These are phyloP conservation scores for Goniozus legneri DNA, from an alignment of 1,140 invertebrate genomes.

Conservation along the genomic window DNA sequence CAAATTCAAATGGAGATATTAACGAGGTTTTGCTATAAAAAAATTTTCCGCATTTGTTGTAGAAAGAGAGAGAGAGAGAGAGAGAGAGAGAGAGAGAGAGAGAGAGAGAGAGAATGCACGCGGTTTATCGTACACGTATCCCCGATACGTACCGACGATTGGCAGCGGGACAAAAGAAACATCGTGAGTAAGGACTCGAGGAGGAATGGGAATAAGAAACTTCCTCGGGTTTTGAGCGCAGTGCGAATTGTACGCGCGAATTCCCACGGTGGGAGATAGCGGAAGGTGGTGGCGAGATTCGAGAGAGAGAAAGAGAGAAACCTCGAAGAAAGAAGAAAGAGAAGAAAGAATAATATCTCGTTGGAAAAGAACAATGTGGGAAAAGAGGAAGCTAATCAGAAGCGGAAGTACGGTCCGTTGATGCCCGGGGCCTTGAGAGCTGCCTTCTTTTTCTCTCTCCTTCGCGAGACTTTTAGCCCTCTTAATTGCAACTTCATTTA, in stretches of 20 bases:
- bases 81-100: background rate
- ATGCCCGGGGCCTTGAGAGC: constrained; percentile 46
- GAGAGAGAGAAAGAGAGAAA: constrained; percentile 17
- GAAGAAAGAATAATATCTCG: constrained; percentile 15
- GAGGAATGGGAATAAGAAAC: constrained; percentile 22
- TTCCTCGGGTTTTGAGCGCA: constrained; percentile 23
- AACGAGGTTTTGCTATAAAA: too few relatives aligned
- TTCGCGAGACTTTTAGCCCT: constrained; percentile 47
- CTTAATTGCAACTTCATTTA: constrained; percentile 53
- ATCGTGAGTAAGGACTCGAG: constrained; percentile 4
- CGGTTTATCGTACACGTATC: background rate
- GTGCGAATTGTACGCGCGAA: constrained; percentile 41
- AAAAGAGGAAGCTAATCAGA: constrained; percentile 56
- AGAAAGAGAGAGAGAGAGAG: background rate
- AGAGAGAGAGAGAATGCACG: constrained; percentile 4
- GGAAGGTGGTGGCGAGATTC: constrained; percentile 22
- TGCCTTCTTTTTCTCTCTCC: too few relatives aligned
- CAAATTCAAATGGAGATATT: too few relatives aligned
- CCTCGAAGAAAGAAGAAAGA: constrained; percentile 15
- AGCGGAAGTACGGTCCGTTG: constrained; percentile 52
- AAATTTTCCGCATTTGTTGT: too few relatives aligned
- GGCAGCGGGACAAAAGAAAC: constrained; percentile 13
- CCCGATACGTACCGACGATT: background rate
- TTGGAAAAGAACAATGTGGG: constrained; percentile 40
- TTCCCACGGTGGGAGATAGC: constrained; percentile 40